Evolutionary conservation across 2,888 invertebrate genomes (phyloP).

Genomic region (Hololepta plana): DNA sequence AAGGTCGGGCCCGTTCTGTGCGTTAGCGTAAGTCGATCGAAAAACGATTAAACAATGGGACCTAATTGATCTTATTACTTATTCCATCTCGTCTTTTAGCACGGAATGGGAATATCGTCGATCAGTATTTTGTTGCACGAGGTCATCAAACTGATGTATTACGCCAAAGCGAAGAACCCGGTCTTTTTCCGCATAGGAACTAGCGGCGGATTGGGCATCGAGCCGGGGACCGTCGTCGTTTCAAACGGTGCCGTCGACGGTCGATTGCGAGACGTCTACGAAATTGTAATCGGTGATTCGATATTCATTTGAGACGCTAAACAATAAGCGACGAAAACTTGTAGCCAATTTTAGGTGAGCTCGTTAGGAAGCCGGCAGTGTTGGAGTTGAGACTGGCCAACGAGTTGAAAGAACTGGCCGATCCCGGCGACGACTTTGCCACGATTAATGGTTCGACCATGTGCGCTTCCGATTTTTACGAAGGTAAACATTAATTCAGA

Average conservation of each 20-base stretch:
- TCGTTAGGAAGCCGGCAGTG: constrained; percentile 61
- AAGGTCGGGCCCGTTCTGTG: constrained; percentile 48
- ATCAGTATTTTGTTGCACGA: constrained; percentile 52
- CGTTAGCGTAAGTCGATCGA: constrained; percentile 24
- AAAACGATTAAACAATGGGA: constrained; percentile 24
- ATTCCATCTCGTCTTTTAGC: constrained; percentile 29
- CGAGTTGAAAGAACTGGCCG: constrained; percentile 57
- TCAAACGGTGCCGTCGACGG: constrained; percentile 43
- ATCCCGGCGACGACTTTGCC: constrained; percentile 64
- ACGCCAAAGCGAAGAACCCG: constrained; percentile 44
- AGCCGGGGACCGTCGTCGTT: constrained; percentile 46
- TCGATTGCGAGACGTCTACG: constrained; percentile 34
- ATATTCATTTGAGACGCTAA: too few species aligned
- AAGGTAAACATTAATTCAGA: constrained; percentile 38
- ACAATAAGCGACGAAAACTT: constrained; percentile 15
- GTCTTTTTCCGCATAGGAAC: constrained; percentile 50
- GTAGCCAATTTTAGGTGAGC: constrained; percentile 71
- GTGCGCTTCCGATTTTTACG: constrained; percentile 97
- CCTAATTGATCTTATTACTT: constrained; percentile 1
- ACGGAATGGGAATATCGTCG: constrained; percentile 61
- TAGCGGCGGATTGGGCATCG: constrained; percentile 43
- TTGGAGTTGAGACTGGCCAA: constrained; percentile 63
- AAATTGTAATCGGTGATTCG: constrained; percentile 29
- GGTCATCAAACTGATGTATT: constrained; percentile 46
- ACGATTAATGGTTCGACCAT: constrained; percentile 81